phyloP scores from a whole-genome alignment of 2,113 vertebrate species.

The Nestor notabilis region DNA sequence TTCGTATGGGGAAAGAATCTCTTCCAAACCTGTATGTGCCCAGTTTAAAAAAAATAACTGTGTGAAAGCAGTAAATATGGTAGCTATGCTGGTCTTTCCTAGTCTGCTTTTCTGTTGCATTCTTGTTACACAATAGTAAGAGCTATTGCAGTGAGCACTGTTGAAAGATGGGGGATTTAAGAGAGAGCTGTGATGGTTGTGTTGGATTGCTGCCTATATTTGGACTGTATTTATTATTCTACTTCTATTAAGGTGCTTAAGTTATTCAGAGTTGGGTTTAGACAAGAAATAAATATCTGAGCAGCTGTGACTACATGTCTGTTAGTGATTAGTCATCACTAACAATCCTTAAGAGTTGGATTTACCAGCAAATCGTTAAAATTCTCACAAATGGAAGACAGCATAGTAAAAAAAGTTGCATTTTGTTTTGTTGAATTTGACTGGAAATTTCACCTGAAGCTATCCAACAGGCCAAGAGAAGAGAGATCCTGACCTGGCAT shows the following conservation, averaged over 20 bases:
- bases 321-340: constrained; percentile 47
- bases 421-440: constrained; percentile 6
- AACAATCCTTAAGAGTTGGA: neutral
- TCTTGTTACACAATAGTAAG: constrained; percentile 52
- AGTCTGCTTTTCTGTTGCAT: neutral
- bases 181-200: constrained; percentile 47
- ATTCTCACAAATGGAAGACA: neutral
- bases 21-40: neutral
- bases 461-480: neutral
- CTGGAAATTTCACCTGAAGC: neutral
- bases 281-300: constrained; percentile 69
- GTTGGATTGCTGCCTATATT: constrained; percentile 67
- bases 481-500: neutral
- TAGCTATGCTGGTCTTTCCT: neutral
- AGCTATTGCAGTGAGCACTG: constrained; percentile 2
- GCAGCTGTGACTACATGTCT: constrained; percentile 69
- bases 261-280: constrained; percentile 68
- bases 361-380: constrained; percentile 28
- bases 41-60: neutral
- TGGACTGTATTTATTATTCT: constrained; percentile 68
- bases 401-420: neutral
- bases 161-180: constrained; percentile 61
- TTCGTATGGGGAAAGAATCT: neutral
- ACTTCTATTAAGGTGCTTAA: constrained; percentile 70
- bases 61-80: constrained; percentile 30